Conservation (phyloP, 2,888 invertebrate genomes). For the Ochropleura plecta region DNA sequence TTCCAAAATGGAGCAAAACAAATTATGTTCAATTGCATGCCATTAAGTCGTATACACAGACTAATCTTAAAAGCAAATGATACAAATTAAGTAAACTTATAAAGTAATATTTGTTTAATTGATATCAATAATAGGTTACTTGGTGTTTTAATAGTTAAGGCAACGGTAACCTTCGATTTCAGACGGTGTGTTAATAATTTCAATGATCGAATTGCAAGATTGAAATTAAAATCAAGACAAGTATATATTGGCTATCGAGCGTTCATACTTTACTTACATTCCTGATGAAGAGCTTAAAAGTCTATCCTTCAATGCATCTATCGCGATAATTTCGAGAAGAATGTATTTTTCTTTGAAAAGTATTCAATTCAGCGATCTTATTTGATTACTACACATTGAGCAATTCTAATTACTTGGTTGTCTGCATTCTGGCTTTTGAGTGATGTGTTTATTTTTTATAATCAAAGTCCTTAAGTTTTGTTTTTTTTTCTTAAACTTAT, state of each 20-base stretch:
- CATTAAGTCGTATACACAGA: neutral
- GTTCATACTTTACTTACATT: constrained; percentile 48
- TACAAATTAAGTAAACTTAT: constrained; percentile 11
- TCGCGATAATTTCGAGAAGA: neutral
- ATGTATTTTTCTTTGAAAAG: constrained; percentile 1
- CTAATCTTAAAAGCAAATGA: constrained; percentile 11
- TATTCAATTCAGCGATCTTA: neutral
- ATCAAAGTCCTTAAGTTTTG: neutral
- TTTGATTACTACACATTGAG: constrained; percentile 51
- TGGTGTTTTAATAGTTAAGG: constrained; percentile 58
- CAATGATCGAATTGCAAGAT: neutral
- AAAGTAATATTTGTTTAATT: constrained; percentile 48
- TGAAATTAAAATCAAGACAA: constrained; percentile 1
- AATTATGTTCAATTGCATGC: neutral
- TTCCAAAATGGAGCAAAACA: neutral
- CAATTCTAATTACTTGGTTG: constrained; percentile 6
- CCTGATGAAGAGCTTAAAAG: constrained; percentile 46
- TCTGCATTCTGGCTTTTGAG: neutral
- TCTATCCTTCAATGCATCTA: constrained; percentile 13
- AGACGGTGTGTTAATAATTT: constrained; percentile 20
- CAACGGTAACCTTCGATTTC: constrained; percentile 25
- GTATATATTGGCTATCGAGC: constrained; percentile 24
- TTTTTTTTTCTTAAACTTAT: neutral
- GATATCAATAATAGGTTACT: constrained; percentile 56
- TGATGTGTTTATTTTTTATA: neutral